These are phyloP conservation scores for Furnarius figulus DNA, from an alignment of 2,113 vertebrate genomes.

Conservation along the genomic window DNA sequence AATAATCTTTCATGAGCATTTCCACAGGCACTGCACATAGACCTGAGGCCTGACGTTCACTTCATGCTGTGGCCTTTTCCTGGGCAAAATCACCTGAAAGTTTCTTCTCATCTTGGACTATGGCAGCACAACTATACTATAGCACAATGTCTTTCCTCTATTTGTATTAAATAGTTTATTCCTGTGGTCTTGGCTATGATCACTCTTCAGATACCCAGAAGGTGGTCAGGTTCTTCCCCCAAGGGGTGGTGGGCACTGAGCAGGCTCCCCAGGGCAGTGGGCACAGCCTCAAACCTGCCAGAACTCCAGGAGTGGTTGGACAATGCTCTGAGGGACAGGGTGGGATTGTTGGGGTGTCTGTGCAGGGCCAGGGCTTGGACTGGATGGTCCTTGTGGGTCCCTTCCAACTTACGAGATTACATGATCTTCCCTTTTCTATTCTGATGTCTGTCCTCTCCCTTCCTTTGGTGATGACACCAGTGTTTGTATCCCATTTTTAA, in stretches of 20 bases:
- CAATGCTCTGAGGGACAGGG: fast-evolving
- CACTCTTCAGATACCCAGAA: neutral
- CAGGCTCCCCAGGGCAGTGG: neutral
- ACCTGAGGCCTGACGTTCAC: fast-evolving
- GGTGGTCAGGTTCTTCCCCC: neutral
- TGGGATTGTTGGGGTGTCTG: neutral
- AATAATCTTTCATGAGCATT: neutral
- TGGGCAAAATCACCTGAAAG: neutral
- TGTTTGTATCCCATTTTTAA: neutral
- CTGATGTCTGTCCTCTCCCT: neutral
- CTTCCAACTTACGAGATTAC: neutral
- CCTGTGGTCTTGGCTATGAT: neutral
- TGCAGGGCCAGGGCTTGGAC: neutral
- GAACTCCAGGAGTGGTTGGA: neutral
- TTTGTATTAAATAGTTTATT: neutral
- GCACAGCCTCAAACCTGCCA: fast-evolving
- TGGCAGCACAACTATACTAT: neutral
- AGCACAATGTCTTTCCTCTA: neutral
- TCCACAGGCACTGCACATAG: neutral
- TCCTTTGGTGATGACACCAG: neutral
- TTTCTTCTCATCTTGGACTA: neutral
- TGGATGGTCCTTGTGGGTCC: neutral
- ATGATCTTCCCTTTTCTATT: neutral
- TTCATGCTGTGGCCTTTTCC: neutral
- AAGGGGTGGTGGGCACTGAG: neutral